Evolutionary conservation across 1,140 invertebrate genomes (phyloP), one percentile per base, ranked within the genome.

Genomic region (Penaeus indicus): DNA sequence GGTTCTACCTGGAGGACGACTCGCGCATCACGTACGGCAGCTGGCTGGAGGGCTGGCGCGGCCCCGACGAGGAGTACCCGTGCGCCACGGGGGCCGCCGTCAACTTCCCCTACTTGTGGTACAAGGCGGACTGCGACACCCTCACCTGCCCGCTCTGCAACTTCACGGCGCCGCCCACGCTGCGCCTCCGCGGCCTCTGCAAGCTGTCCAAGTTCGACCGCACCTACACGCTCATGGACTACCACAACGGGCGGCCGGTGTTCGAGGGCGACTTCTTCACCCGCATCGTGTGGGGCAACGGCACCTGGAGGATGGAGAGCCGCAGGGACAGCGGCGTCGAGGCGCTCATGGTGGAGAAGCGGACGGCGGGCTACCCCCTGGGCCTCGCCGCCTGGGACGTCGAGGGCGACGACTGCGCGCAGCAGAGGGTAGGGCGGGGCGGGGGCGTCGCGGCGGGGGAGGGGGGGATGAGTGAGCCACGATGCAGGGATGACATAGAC

Each of bases 141-240:
- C 38, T 42, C 7, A 72, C 42, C 27, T 84, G 83, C 54, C 60
- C 47, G n/a, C 32, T 84, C 4, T 84, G 83, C 63, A 84, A 84
- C 42, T 84, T 84, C 47, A 72, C 64, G 1, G 19, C 16, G 13
- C 25, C 25, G 13, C 63, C 83, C 19, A 42, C 61, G 22, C 22
- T 84, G 27, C 63, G 32, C 18, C 27, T 84, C 16, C 63, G 83
- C 22, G 83, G 83, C 11, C 83, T 84, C 19, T 84, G 83, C 42
- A 54, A 21, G 22, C 27, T 27, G 5, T 69, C 83, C 19, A 21
- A 69, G n/a, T 72, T 84, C 64, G 83, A 84, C 64, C 19, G 83
- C 38, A 22, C 25, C 18, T 47, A 69, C 32, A 64, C 32, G 42
- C 42, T 84, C 1, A 42, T n/a, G 4, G 83, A 72, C 19, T 72